Percentiles rank a stretch among this genome's conserved stretches.
Conservation (phyloP, 1,140 invertebrate species). For the Chymomyza costata region DNA sequence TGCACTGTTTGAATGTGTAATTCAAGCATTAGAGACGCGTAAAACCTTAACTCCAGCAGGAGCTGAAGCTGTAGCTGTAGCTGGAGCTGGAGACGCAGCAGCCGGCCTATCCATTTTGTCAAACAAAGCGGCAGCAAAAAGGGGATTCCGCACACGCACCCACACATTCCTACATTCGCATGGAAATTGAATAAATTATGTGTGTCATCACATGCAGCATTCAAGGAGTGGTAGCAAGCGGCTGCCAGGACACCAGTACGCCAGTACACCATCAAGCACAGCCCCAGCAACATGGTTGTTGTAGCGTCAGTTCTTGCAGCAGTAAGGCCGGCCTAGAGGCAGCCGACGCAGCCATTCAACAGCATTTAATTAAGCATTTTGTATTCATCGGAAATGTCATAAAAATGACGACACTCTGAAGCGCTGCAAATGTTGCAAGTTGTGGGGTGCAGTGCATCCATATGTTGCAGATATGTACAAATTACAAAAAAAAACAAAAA, state of each 20-base stretch:
- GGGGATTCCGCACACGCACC: conserved; percentile 5
- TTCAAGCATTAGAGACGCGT: conserved; percentile 69
- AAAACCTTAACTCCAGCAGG: conserved; percentile 53
- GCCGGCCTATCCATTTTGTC: not conserved
- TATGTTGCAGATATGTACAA: not conserved
- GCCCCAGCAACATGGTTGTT: conserved; percentile 1
- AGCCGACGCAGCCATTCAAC: conserved; percentile 19
- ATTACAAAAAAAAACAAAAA: conserved; percentile 1
- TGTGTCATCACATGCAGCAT: conserved; percentile 67
- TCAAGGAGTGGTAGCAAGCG: conserved; percentile 2
- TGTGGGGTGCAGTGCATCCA: too few species aligned
- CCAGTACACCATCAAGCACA: too few species aligned
- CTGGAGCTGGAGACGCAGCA: conserved; percentile 14
- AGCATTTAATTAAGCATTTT: conserved; percentile 71
- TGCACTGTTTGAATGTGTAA: conserved; percentile 59
- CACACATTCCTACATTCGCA: conserved; percentile 23
- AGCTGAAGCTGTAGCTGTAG: conserved; percentile 19
- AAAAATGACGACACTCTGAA: conserved; percentile 41
- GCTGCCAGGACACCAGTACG: not conserved
- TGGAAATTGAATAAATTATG: conserved; percentile 72
- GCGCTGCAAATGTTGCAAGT: conserved; percentile 22
- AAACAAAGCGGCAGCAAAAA: not conserved
- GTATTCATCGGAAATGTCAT: conserved; percentile 73
- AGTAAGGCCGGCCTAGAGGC: not conserved
- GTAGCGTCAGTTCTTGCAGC: too few species aligned